Conservation (phyloP, 2,113 vertebrate species). For the Dinomys branickii region DNA sequence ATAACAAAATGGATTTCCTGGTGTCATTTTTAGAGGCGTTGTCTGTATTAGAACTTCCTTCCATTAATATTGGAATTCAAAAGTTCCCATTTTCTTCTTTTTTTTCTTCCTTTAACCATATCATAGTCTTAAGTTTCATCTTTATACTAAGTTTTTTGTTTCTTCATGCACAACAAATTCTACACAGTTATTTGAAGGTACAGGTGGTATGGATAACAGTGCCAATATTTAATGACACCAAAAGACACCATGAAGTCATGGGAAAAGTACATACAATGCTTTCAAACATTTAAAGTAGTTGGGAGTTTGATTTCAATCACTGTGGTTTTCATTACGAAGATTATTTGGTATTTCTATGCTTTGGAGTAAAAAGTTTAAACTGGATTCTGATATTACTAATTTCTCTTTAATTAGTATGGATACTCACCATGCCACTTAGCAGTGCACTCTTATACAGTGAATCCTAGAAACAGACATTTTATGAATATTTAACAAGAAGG, state of each 20-base stretch:
- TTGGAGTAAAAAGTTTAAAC: not conserved
- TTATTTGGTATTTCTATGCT: constrained; percentile 23
- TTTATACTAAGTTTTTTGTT: not conserved
- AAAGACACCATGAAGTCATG: not conserved
- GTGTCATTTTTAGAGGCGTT: not conserved
- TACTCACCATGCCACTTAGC: not conserved
- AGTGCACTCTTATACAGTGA: not conserved
- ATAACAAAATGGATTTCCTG: not conserved
- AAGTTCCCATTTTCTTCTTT: not conserved
- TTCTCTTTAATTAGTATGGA: constrained; percentile 19
- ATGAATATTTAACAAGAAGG: not conserved
- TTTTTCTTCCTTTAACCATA: not conserved
- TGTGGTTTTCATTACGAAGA: not conserved
- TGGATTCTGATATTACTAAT: constrained; percentile 3
- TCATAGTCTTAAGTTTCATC: not conserved
- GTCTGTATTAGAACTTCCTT: not conserved
- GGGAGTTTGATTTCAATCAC: not conserved
- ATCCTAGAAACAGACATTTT: constrained; percentile 16
- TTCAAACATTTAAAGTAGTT: not conserved
- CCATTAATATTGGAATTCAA: not conserved
- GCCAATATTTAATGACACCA: not conserved
- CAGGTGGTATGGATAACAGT: not conserved
- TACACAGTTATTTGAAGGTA: not conserved
- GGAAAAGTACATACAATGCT: not conserved
- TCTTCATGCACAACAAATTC: not conserved